Conservation (phyloP, 2,888 invertebrate genomes). For the Sericinus montela region DNA sequence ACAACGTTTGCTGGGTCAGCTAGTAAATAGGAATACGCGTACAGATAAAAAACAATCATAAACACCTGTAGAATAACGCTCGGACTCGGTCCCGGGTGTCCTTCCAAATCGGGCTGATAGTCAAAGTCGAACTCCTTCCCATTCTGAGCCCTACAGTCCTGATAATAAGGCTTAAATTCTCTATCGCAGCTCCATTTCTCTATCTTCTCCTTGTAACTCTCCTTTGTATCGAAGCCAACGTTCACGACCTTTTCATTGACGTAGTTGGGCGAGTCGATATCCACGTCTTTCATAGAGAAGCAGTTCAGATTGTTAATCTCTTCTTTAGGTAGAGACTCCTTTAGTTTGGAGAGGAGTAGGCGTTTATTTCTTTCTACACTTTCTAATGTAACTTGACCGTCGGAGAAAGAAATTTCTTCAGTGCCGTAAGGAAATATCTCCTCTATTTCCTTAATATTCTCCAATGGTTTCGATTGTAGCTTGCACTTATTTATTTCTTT, state of each 20-base stretch:
- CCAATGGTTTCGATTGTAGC: slow-evolving; percentile 10
- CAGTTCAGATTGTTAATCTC: slow-evolving; percentile 55
- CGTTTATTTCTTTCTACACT: slow-evolving; percentile 64
- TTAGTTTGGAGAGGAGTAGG: slow-evolving; percentile 42
- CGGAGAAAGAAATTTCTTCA: slow-evolving; percentile 31
- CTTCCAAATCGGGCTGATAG: slow-evolving; percentile 87
- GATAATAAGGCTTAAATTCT: slow-evolving; percentile 50
- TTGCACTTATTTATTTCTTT: slow-evolving; percentile 21
- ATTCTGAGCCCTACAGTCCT: slow-evolving; percentile 43
- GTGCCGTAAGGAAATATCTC: slow-evolving; percentile 54
- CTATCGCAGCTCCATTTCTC: slow-evolving; percentile 27
- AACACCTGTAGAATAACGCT: slow-evolving; percentile 94
- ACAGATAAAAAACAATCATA: no score
- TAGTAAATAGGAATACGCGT: no score
- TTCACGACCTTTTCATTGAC: slow-evolving; percentile 56
- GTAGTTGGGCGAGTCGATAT: slow-evolving; percentile 53
- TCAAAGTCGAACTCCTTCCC: slow-evolving; percentile 87
- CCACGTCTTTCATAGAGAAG: slow-evolving; percentile 69
- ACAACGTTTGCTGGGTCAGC: no score
- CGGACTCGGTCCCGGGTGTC: slow-evolving; percentile 95
- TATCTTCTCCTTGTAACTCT: slow-evolving; percentile 46
- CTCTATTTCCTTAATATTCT: slow-evolving; percentile 21
- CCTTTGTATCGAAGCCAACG: slow-evolving; percentile 56
- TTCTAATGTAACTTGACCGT: slow-evolving; percentile 51
- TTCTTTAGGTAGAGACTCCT: slow-evolving; percentile 34